phyloP scores from a whole-genome alignment of 2,888 invertebrate genomes.

The Thera obeliscata region DNA sequence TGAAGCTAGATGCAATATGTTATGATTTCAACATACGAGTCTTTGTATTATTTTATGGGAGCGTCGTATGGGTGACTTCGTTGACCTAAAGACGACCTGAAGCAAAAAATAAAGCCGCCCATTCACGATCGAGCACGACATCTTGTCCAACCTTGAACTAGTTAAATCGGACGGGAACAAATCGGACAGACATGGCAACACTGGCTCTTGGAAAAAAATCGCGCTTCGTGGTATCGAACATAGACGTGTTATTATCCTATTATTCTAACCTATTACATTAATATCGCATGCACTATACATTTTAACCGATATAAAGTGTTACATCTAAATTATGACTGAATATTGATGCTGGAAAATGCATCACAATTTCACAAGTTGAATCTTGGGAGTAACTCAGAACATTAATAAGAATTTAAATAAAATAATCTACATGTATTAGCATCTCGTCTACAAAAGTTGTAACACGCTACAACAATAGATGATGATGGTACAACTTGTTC shows the following conservation, averaged over 20 bases:
- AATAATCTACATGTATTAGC: not conserved
- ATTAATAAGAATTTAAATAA: slow-evolving; percentile 1
- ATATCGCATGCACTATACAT: slow-evolving; percentile 46
- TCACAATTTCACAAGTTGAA: not conserved
- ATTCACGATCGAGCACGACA: slow-evolving; percentile 65
- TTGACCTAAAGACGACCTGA: slow-evolving; percentile 79
- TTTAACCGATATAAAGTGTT: slow-evolving; percentile 36
- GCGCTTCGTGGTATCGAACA: slow-evolving; percentile 67
- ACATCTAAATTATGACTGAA: slow-evolving; percentile 15
- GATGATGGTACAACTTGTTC: not conserved
- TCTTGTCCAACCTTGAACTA: slow-evolving; percentile 77
- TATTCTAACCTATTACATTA: slow-evolving; percentile 66
- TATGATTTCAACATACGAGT: slow-evolving; percentile 54
- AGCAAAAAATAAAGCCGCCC: slow-evolving; percentile 73
- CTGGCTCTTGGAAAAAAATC: slow-evolving; percentile 61
- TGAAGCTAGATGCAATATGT: slow-evolving; percentile 47
- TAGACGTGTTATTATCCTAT: slow-evolving; percentile 81
- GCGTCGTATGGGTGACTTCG: slow-evolving; percentile 68
- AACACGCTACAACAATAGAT: not conserved
- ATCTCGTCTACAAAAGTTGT: not conserved
- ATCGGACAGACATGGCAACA: slow-evolving; percentile 71
- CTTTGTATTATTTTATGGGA: slow-evolving; percentile 64
- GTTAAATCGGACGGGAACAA: slow-evolving; percentile 73
- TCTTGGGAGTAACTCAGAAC: not conserved
- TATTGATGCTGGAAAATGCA: slow-evolving; percentile 16